phyloP scores from a whole-genome alignment of 2,113 vertebrate species.

The Scalopus aquaticus region DNA sequence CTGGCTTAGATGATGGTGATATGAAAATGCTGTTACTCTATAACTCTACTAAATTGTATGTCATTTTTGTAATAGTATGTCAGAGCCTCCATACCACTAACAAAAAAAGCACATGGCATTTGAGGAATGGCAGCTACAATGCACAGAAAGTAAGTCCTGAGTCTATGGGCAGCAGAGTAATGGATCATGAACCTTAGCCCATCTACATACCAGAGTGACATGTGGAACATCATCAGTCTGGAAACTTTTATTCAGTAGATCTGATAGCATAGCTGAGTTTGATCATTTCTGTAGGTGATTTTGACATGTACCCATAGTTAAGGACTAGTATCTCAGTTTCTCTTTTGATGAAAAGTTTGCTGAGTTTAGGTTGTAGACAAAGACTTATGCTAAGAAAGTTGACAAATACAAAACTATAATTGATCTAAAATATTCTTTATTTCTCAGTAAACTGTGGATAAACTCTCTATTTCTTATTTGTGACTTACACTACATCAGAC shows the following conservation, averaged over 20 bases:
- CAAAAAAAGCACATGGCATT: neutral
- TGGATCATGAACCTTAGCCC: neutral
- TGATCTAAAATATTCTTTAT: neutral
- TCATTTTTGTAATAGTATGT: neutral
- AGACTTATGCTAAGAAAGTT: neutral
- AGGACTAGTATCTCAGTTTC: neutral
- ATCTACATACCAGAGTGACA: neutral
- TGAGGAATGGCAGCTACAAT: neutral
- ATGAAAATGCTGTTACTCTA: neutral
- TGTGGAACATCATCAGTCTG: neutral
- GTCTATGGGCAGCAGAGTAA: neutral
- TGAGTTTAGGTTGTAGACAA: neutral
- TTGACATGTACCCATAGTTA: neutral
- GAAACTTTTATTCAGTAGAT: neutral
- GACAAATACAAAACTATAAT: neutral
- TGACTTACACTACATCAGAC: neutral
- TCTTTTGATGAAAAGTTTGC: neutral
- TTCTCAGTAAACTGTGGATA: neutral
- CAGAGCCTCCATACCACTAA: neutral
- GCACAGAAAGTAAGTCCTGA: neutral
- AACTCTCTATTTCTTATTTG: neutral
- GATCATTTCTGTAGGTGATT: neutral
- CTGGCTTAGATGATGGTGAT: neutral
- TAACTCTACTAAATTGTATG: neutral
- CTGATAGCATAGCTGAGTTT: neutral